Percentiles rank a stretch among this genome's conserved stretches.
These are phyloP conservation scores for Pseudorhiza aurosa DNA, from an alignment of 30 jellyfish, hydroid and myxozoan genomes.

Conservation along the genomic window DNA sequence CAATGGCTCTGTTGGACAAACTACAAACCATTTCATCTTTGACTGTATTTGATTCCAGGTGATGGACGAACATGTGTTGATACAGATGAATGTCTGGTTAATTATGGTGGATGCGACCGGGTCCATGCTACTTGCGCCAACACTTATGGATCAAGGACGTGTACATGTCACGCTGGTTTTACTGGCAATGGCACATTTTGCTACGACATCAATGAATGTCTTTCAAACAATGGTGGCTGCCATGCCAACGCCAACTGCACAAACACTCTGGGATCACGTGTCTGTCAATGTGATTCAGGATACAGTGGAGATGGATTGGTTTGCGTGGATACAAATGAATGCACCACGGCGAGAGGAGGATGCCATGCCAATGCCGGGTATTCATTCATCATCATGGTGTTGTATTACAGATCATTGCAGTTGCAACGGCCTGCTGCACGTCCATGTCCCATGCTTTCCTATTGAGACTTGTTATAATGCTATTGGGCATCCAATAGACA, in stretches of 20 bases:
- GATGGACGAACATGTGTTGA: slow-evolving; percentile 44
- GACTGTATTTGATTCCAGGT: slow-evolving; percentile 1
- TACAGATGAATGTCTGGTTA: slow-evolving; percentile 53
- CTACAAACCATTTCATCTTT: not conserved
- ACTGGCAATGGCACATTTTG: slow-evolving; percentile 65
- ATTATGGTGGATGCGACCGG: slow-evolving; percentile 29
- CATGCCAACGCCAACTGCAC: slow-evolving; percentile 54
- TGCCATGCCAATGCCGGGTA: slow-evolving; percentile 69
- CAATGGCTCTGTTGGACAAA: not conserved
- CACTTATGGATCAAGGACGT: slow-evolving; percentile 52
- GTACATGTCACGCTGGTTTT: slow-evolving; percentile 59
- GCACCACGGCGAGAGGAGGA: slow-evolving; percentile 28
- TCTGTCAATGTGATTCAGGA: slow-evolving; percentile 59
- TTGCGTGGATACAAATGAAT: slow-evolving; percentile 54
- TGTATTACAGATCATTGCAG: too few species aligned
- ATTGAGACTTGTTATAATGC: too few species aligned
- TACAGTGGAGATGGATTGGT: slow-evolving; percentile 50
- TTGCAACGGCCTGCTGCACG: too few species aligned
- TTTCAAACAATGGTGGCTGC: slow-evolving; percentile 30
- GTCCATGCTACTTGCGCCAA: slow-evolving; percentile 49
- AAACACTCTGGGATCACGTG: slow-evolving; percentile 43
- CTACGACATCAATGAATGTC: slow-evolving; percentile 73
- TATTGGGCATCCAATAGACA: too few species aligned
- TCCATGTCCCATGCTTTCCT: too few species aligned
- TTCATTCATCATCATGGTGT: not conserved